phyloP scores from a whole-genome alignment of 1,140 invertebrate species.

The Ceratosolen fusciceps region DNA sequence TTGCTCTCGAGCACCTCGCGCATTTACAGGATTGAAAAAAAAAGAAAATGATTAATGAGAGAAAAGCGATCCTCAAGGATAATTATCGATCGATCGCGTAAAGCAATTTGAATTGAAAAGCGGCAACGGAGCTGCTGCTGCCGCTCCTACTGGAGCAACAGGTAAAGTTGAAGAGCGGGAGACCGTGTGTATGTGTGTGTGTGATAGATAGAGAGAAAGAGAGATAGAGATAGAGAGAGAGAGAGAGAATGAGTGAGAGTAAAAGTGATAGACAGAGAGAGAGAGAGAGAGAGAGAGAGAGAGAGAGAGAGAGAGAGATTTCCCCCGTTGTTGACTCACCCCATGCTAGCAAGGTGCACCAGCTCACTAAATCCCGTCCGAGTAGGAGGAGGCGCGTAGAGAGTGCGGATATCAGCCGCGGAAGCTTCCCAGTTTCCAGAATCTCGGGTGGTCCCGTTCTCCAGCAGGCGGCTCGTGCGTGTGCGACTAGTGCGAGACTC shows the following conservation, averaged over 20 bases:
- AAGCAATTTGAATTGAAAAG: no score
- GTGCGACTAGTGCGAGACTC: slow-evolving; percentile 16
- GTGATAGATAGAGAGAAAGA: no score
- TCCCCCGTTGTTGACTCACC: slow-evolving; percentile 31
- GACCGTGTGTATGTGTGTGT: no score
- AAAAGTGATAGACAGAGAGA: not conserved
- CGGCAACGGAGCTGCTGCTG: no score
- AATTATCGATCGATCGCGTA: no score
- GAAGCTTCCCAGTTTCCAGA: not conserved
- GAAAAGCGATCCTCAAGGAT: not conserved
- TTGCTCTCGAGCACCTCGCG: slow-evolving; percentile 4
- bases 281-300: not conserved
- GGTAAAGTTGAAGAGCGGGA: no score
- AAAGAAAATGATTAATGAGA: not conserved
- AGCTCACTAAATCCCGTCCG: not conserved
- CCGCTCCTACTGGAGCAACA: no score
- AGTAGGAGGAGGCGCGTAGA: not conserved
- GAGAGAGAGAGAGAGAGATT: not conserved
- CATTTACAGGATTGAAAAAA: not conserved
- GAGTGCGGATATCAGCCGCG: not conserved
- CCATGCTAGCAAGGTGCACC: not conserved
- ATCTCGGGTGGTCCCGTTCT: not conserved
- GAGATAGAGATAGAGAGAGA: not conserved
- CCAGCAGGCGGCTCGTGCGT: not conserved
- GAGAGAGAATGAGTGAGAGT: not conserved